Conservation (phyloP, 2,888 invertebrate genomes). For the Caprella mutica region DNA sequence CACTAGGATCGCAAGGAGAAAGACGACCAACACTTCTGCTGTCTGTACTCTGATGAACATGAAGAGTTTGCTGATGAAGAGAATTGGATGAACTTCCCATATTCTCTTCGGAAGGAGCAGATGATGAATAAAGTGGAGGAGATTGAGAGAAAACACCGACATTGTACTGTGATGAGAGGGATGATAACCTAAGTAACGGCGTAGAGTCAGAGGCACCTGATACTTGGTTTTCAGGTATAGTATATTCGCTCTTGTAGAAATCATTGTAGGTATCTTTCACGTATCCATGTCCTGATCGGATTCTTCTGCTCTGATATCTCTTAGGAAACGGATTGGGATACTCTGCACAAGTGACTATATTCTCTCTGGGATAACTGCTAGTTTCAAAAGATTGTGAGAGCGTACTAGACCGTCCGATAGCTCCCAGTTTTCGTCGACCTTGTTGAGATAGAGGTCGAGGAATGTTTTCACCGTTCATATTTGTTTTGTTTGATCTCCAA, state of each 20-base stretch:
- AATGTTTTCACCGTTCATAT: too few relatives aligned
- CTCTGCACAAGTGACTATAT: slow-evolving; percentile 10
- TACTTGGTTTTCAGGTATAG: slow-evolving; percentile 3
- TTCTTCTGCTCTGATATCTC: slow-evolving; percentile 4
- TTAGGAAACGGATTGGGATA: slow-evolving; percentile 10
- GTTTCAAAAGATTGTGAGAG: slow-evolving; percentile 8
- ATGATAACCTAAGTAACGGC: neutral
- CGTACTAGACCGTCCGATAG: slow-evolving; percentile 4
- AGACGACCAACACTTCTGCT: slow-evolving; percentile 3
- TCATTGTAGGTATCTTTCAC: slow-evolving; percentile 2
- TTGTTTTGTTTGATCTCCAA: too few relatives aligned
- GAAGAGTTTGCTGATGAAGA: slow-evolving; percentile 1
- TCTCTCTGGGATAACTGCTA: slow-evolving; percentile 2
- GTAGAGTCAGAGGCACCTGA: slow-evolving; percentile 9
- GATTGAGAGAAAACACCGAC: slow-evolving; percentile 6
- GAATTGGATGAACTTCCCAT: slow-evolving; percentile 1
- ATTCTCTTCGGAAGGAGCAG: slow-evolving; percentile 11
- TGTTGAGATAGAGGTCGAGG: too few relatives aligned
- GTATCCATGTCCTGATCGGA: slow-evolving; percentile 2
- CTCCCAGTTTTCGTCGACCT: too few relatives aligned
- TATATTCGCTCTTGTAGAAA: slow-evolving; percentile 10
- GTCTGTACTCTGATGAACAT: slow-evolving; percentile 1
- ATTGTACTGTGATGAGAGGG: slow-evolving; percentile 6
- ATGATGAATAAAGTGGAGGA: slow-evolving; percentile 7
- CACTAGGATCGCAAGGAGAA: neutral